Base-by-base conservation (phyloP, 2,888 invertebrate species). In the Drepana falcataria region DNA sequence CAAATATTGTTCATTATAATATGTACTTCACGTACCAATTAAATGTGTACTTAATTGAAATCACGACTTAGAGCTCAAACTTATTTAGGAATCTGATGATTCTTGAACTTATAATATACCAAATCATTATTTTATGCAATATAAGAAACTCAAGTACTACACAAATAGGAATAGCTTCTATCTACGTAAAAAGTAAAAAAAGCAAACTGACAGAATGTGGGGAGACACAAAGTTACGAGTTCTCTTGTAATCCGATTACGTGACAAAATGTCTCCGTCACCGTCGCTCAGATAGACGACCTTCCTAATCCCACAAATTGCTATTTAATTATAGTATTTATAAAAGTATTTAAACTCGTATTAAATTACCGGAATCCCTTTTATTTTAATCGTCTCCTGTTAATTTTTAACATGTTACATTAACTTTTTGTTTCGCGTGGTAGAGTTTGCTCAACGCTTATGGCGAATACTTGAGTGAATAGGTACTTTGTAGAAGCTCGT, bases 211-310 rank as follows among this genome's bases (percentile, higher is more conserved):
- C 60, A 61, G 64, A 68, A 68, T 69, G 68, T 65, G 63, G 65
- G 64, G 59, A 58, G 56, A 67, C 67, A 66, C 61, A 61, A 64
- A 71, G 71, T 73, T 74, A 70, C 60, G 66, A 69, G 66, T 66
- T 68, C 69, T 51, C 63, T 64, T 68, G 73, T 82, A 83, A 83
- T 83, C 77, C 73, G 75, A 79, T 83, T 83, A 81, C 70, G 70
- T 68, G 73, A 76, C 75, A 77, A 79, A 83, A 81, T 78, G 75
- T 72, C 60, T 69, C 68, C 64, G 71, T 69, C 75, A 65, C 63
- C 66, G 59, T 63, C 56, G 48, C 57, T 55, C 52, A 60, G 56
- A 59, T 64, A 57, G 55, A 68, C 66, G 69, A 77, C 76, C 71
- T 77, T 71, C 66, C 63, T 74, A 68, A 77, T 73, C 71, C 69